These are phyloP conservation scores for Hypolimnas misippus DNA, from an alignment of 2,888 invertebrate species.

Conservation along the genomic window DNA sequence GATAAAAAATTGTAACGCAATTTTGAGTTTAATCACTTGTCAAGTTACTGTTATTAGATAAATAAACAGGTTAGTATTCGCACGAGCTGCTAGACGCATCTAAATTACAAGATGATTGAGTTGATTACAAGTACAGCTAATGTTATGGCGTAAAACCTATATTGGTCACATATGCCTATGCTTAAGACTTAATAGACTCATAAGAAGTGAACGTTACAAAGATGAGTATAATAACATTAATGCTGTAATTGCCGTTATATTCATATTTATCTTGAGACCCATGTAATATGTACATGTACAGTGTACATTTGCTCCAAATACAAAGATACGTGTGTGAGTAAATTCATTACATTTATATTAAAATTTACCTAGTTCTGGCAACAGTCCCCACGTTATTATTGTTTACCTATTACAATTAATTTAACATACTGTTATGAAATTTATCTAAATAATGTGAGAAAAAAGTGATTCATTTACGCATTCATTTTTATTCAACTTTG, in stretches of 20 bases:
- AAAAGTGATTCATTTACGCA: no score
- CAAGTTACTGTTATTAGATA: neutral
- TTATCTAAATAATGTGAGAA: no score
- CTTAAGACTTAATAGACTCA: neutral
- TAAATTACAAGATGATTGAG: neutral
- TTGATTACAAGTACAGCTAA: slow-evolving; percentile 4
- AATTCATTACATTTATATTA: no score
- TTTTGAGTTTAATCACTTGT: slow-evolving; percentile 2
- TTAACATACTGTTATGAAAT: no score
- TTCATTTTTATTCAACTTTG: no score
- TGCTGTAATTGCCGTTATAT: neutral
- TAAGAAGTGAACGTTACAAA: neutral
- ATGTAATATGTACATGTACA: neutral
- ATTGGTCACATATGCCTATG: neutral
- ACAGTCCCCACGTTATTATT: no score
- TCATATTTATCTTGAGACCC: neutral
- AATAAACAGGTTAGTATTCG: neutral
- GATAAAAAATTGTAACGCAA: neutral
- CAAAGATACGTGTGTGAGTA: no score
- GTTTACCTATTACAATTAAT: no score
- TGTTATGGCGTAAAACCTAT: slow-evolving; percentile 1
- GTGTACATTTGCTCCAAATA: no score
- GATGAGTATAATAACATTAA: neutral
- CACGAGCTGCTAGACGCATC: neutral
- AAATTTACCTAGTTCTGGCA: no score